Base-by-base conservation (phyloP, 2,113 vertebrate genomes). In the Sardina pilchardus region DNA sequence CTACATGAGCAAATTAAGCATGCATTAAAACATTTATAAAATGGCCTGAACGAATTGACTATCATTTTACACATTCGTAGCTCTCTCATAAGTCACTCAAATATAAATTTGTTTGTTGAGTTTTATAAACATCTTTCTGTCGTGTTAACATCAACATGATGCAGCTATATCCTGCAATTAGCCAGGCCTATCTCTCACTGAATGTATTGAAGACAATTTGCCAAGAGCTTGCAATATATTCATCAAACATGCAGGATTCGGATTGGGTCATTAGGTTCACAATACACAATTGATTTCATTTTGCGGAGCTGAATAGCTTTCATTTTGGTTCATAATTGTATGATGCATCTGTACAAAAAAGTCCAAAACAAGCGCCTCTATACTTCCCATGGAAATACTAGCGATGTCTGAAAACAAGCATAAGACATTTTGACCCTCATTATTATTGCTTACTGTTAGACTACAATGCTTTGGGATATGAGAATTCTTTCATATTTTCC, bases 381-480 rank as follows among this genome's bases (percentile, higher is more conserved):
- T 45, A 14, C 12, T 9, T 47, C 12, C 12, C 12, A 10, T 12
- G 9, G 8, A 14, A 47, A 47, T 47, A 2, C 50, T 17, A 53
- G 12, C 16, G 4, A 17, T 53, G 26, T 30, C 24, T 67, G 71
- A 36, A 17, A 36, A 36, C 71, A 78, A 78, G 71, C 71, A 26
- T 3, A 83, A 81, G 56, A 17, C 8, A 78, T 36, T 67, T 81
- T 83, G 81, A 44, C 53, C 42, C 26, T 26, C 82, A 47, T 87
- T 44, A 53, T 17, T 26, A 83, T 17, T 1, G 24, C 24, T 88
- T 83, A 44, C 4, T 47, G 12, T 84, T 83, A 80, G 82, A 86
- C 43, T 24, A 3, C 47, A 24, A 71, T 53, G 85, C 88, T 48
- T 48, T 80, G 30, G 59, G 81, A 86, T 82, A 82, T 17, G 19